Conservation (phyloP, 2,113 vertebrate genomes). For the Mohoua ochrocephala region DNA sequence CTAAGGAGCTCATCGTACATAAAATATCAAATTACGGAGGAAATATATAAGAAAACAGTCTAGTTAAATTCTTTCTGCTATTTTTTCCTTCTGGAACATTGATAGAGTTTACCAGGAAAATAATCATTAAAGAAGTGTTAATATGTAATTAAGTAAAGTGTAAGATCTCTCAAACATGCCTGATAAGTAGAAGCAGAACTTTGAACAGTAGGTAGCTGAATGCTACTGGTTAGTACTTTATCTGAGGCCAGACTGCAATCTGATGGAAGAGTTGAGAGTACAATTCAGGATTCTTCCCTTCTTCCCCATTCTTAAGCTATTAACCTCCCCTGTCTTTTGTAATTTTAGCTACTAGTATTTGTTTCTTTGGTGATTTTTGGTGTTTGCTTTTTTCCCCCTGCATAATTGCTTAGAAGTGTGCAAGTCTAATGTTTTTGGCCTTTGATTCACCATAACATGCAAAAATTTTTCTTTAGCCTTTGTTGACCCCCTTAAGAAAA, state of each 20-base stretch:
- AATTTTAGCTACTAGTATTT: neutral
- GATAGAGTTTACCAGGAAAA: neutral
- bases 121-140: neutral
- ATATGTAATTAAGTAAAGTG: neutral
- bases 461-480: neutral
- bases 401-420: neutral
- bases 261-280: neutral
- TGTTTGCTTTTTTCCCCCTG: rapidly evolving
- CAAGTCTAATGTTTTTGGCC: neutral
- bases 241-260: neutral
- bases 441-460: neutral
- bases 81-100: neutral
- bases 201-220: neutral
- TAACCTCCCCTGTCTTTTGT: neutral
- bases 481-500: neutral
- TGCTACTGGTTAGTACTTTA: neutral
- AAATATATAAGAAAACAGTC: neutral
- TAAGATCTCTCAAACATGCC: neutral
- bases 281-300: neutral
- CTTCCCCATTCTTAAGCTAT: neutral
- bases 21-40: neutral
- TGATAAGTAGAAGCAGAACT: neutral
- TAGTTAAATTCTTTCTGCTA: neutral
- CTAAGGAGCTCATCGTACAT: neutral
- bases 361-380: neutral